Conservation (phyloP, 35 echinoderm and acorn worm species). For the Apostichopus japonicus region DNA sequence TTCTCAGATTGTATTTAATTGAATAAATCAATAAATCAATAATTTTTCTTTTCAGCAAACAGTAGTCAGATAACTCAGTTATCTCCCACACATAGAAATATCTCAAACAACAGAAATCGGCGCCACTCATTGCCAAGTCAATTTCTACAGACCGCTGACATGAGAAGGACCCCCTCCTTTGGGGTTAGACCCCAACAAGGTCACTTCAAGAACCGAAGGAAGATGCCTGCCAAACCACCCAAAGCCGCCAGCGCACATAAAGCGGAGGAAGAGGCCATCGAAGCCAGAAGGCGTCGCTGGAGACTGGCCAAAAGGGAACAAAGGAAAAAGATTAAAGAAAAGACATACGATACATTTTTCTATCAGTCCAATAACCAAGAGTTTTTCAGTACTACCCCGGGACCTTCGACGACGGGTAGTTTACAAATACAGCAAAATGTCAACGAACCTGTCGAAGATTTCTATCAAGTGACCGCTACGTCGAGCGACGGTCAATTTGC, state of each 20-base stretch:
- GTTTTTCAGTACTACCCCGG: neutral
- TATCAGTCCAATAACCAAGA: neutral
- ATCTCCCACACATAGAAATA: neutral
- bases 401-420: neutral
- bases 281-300: conserved; percentile 30
- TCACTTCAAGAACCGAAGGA: neutral
- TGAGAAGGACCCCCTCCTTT: neutral
- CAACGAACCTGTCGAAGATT: neutral
- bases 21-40: no score
- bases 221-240: neutral
- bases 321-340: conserved; percentile 9
- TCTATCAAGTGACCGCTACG: neutral
- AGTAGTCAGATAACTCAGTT: neutral
- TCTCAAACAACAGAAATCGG: neutral
- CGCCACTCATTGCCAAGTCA: neutral
- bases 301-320: conserved; percentile 33
- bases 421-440: neutral
- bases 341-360: neutral
- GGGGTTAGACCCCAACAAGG: neutral
- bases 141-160: neutral
- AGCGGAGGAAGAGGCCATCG: neutral
- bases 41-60: neutral
- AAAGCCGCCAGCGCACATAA: neutral
- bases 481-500: neutral
- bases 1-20: no score